Base-by-base conservation (phyloP, 2,888 invertebrate species). In the Timandra comae region DNA sequence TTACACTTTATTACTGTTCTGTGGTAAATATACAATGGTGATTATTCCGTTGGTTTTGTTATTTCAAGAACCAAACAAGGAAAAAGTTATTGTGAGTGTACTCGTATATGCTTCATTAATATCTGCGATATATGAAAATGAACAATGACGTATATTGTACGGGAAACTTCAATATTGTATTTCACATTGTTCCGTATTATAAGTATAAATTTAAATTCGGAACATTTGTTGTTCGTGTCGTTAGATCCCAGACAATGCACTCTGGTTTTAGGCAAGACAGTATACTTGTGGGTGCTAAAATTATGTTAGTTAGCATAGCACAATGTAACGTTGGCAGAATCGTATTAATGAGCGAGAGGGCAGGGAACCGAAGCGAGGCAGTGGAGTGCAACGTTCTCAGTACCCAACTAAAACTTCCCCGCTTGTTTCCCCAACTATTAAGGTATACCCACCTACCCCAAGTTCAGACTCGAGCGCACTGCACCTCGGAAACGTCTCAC, bases 381-480 rank as follows among this genome's bases (percentile, higher is more conserved):
- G 42, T 39, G 38, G 32, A 35, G 42, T 43, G 43, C 29, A 27
- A 41, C 41, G 32, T 38, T 35, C 41, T 43, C 46, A 39, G 44
- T 46, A 46, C 43, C 43, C 48, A 44, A 50, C 54, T 46, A 58
- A 67, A 77, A 75, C 65, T 74, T 70, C 49, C 43, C 41, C 52
- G 53, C 63, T 73, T 76, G 76, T 77, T 73, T 65, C 56, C 53
- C 46, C 41, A 69, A 62, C 62, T 63, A 58, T 53, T 49, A 55
- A 52, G 50, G 52, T 55, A 40, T 30, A 48, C 47, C 48, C 56
- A 49, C 50, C 54, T 49, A 24, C 24, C 24, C 3, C 24, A 63
- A 66, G 56, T 66, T 63, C 47, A 45, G 45, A 60, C 58, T 53
- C 49, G 56, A 55, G 44, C 56, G 60, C 62, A 68, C 63, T 70